Base-by-base conservation (phyloP, 2,888 invertebrate species). In the Subacronicta megacephala region DNA sequence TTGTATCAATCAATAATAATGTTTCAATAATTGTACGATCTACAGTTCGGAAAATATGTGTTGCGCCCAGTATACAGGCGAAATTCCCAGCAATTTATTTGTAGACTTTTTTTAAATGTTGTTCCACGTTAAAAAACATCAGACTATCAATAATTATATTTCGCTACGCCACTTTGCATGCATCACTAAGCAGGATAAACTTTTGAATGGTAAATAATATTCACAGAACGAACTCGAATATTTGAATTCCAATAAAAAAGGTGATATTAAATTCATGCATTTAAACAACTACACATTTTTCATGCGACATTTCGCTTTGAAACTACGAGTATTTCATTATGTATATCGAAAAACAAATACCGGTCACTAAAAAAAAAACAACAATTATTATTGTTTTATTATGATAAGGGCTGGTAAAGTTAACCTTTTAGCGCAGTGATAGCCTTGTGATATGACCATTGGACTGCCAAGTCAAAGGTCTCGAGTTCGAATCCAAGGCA, bases 291-390 rank as follows among this genome's bases (percentile, higher is more conserved):
- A 26, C 13, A 46, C 5, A 33, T 46, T 47, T 55, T 44, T 18
- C n/a, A 40, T 43, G 43, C 26, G n/a, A 29, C 10, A 20, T 7
- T 44, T 47, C 43, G 50, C 41, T 51, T 51, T 55, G 43, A 33
- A 52, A 40, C 63, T 35, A n/a, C n/a, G n/a, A n/a, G n/a, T n/a
- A 51, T 47, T 56, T 40, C 56, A 62, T 69, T n/a, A 62, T 44
- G 15, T 29, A 51, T 15, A 35, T 6, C 0, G 13, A 3, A 37
- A 52, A 44, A 26, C 37, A 51, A 52, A 56, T 47, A 69, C 23
- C 10, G 20, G 20, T 7, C 5, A n/a, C n/a, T 31, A 15, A n/a
- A 17, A 26, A 17, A 26, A 42, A 7, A 15, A 31, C 5, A 35
- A 35, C n/a, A 49, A 23, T n/a, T 12, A n/a, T 31, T 2, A 18